phyloP scores from a whole-genome alignment of 1,140 invertebrate genomes.

The Drosophila rhopaloa region DNA sequence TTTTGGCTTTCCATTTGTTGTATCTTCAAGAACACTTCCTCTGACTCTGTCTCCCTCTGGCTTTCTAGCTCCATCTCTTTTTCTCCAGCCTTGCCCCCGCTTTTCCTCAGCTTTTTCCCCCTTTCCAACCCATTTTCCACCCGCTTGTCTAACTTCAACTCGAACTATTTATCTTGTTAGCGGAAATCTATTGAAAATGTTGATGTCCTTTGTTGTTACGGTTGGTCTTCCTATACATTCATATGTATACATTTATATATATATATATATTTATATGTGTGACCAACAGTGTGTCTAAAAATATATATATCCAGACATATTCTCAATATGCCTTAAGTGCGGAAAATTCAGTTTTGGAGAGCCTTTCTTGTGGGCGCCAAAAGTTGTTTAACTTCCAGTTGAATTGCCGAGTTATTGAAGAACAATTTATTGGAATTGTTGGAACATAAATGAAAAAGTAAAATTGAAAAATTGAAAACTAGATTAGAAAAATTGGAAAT shows the following conservation, averaged over 20 bases:
- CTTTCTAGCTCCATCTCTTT: neutral
- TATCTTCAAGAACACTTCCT: slow-evolving; percentile 59
- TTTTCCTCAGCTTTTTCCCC: too few species aligned
- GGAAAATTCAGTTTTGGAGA: slow-evolving; percentile 22
- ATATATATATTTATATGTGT: slow-evolving; percentile 10
- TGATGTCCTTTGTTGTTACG: slow-evolving; percentile 62
- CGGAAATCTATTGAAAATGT: slow-evolving; percentile 81
- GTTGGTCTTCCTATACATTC: neutral
- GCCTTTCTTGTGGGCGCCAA: slow-evolving; percentile 5
- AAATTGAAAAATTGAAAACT: too few species aligned
- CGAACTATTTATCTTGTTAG: slow-evolving; percentile 80
- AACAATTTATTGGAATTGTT: neutral
- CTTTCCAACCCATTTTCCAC: neutral
- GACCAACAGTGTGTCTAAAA: slow-evolving; percentile 5
- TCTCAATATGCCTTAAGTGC: slow-evolving; percentile 29
- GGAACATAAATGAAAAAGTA: too few species aligned
- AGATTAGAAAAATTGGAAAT: too few species aligned
- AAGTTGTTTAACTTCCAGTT: slow-evolving; percentile 15
- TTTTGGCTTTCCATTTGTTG: slow-evolving; percentile 36
- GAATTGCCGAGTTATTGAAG: neutral
- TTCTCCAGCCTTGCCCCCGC: neutral
- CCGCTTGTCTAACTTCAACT: slow-evolving; percentile 46
- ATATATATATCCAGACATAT: slow-evolving; percentile 14
- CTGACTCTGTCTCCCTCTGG: neutral
- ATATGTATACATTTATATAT: slow-evolving; percentile 2